These are phyloP conservation scores for Trichogramma dendrolimi DNA, from an alignment of 2,888 invertebrate species.

Conservation along the genomic window DNA sequence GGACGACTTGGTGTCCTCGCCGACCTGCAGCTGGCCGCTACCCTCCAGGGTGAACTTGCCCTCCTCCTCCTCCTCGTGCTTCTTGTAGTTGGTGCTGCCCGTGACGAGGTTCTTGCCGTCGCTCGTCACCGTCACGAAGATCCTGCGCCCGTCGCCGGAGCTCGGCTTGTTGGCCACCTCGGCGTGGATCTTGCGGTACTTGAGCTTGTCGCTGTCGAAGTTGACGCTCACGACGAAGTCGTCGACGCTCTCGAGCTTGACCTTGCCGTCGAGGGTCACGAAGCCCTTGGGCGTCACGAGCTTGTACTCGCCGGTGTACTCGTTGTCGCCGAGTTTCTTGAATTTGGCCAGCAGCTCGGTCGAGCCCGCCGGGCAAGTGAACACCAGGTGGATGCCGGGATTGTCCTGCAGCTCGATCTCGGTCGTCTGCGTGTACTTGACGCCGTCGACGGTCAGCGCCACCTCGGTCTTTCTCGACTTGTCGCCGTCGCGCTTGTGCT, in stretches of 20 bases:
- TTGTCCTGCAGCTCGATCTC: slow-evolving; percentile 57
- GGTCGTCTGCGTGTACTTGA: slow-evolving; percentile 58
- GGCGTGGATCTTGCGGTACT: slow-evolving; percentile 62
- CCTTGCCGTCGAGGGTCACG: slow-evolving; percentile 53
- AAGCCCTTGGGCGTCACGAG: slow-evolving; percentile 49
- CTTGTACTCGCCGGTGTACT: slow-evolving; percentile 54
- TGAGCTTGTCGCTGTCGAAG: slow-evolving; percentile 63
- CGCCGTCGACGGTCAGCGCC: slow-evolving; percentile 57
- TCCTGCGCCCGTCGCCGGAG: slow-evolving; percentile 59
- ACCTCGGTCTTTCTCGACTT: slow-evolving; percentile 46
- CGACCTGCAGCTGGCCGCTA: slow-evolving; percentile 67
- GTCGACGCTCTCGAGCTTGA: slow-evolving; percentile 60
- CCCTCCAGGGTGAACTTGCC: slow-evolving; percentile 72
- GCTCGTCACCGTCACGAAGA: slow-evolving; percentile 63
- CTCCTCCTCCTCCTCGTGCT: slow-evolving; percentile 56
- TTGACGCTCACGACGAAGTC: slow-evolving; percentile 62
- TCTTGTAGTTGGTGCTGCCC: slow-evolving; percentile 68
- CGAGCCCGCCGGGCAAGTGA: slow-evolving; percentile 56
- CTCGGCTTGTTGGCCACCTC: slow-evolving; percentile 63
- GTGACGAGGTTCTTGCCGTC: slow-evolving; percentile 65
- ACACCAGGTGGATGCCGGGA: slow-evolving; percentile 52
- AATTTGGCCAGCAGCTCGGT: slow-evolving; percentile 52
- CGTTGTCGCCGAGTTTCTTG: slow-evolving; percentile 56
- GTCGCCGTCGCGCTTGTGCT: slow-evolving; percentile 41
- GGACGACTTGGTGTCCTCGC: slow-evolving; percentile 64